Conservation (phyloP, 2,113 vertebrate species). For the Ageneiosus marmoratus region DNA sequence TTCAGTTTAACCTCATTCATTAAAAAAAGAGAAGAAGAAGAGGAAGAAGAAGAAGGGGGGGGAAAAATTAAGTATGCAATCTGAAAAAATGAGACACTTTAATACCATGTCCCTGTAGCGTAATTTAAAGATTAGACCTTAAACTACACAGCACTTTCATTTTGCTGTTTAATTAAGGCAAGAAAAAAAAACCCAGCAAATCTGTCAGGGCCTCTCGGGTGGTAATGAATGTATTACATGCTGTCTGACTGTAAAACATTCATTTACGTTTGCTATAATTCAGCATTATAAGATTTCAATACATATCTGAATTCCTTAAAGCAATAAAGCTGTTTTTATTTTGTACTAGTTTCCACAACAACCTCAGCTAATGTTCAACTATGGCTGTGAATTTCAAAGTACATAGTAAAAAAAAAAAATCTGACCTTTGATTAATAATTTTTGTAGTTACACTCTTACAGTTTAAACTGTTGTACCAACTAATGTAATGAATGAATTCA, state of each 20-base stretch:
- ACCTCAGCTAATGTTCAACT: slow-evolving; percentile 32
- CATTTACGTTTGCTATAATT: slow-evolving; percentile 56
- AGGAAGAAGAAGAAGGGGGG: background rate
- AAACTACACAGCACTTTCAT: slow-evolving; percentile 46
- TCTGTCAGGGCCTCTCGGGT: slow-evolving; percentile 33
- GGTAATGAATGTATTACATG: slow-evolving; percentile 55
- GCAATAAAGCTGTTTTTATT: background rate
- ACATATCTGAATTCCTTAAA: background rate
- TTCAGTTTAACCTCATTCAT: slow-evolving; percentile 41
- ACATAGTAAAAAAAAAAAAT: background rate
- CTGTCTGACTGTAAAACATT: slow-evolving; percentile 45
- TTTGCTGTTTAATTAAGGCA: slow-evolving; percentile 52
- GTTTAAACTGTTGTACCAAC: background rate
- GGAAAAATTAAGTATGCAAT: slow-evolving; percentile 30
- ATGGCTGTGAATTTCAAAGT: background rate
- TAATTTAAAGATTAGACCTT: slow-evolving; percentile 54
- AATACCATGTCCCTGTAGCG: slow-evolving; percentile 42
- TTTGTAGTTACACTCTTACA: slow-evolving; percentile 1
- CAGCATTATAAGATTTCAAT: slow-evolving; percentile 32
- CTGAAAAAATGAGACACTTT: slow-evolving; percentile 49
- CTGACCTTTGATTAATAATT: slow-evolving; percentile 12
- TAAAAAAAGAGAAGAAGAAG: slow-evolving; percentile 12
- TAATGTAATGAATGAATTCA: background rate
- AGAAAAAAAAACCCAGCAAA: slow-evolving; percentile 39
- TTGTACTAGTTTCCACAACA: background rate